Conservation (phyloP, 2,888 invertebrate species). For the Unio pictorum region DNA sequence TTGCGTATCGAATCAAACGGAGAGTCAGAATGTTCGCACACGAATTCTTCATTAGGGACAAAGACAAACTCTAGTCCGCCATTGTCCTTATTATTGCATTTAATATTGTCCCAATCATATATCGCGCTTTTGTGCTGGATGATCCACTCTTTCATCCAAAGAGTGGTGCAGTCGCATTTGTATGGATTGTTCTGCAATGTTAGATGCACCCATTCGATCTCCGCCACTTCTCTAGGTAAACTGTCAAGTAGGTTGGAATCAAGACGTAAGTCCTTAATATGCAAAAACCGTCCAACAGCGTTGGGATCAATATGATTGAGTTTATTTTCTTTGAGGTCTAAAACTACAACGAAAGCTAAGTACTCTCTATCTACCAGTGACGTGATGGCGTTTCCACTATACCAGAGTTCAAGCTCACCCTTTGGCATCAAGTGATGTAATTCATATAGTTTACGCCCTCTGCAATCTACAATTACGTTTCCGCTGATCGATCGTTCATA, state of each 20-base stretch:
- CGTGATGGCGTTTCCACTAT: slow-evolving; percentile 37
- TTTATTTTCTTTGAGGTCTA: slow-evolving; percentile 12
- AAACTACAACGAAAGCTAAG: slow-evolving; percentile 3
- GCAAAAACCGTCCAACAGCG: slow-evolving; percentile 6
- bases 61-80: slow-evolving; percentile 15
- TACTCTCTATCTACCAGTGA: slow-evolving; percentile 7
- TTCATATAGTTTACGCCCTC: slow-evolving; percentile 6
- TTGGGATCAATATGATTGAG: slow-evolving; percentile 7
- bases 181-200: slow-evolving; percentile 31
- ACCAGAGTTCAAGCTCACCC: slow-evolving; percentile 36
- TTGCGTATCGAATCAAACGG: slow-evolving; percentile 28
- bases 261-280: slow-evolving; percentile 10
- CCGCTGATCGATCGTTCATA: slow-evolving; percentile 15
- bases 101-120: slow-evolving; percentile 17
- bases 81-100: slow-evolving; percentile 26
- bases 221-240: slow-evolving; percentile 6
- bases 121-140: slow-evolving; percentile 13
- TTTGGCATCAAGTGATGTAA: slow-evolving; percentile 25
- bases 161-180: slow-evolving; percentile 39
- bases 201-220: neutral
- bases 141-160: slow-evolving; percentile 47
- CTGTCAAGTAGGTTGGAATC: slow-evolving; percentile 17
- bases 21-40: slow-evolving; percentile 18
- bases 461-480: slow-evolving; percentile 35
- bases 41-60: slow-evolving; percentile 30